Evolutionary conservation across 2,888 invertebrate species (phyloP).

Genomic region (Lomographa bimaculata): DNA sequence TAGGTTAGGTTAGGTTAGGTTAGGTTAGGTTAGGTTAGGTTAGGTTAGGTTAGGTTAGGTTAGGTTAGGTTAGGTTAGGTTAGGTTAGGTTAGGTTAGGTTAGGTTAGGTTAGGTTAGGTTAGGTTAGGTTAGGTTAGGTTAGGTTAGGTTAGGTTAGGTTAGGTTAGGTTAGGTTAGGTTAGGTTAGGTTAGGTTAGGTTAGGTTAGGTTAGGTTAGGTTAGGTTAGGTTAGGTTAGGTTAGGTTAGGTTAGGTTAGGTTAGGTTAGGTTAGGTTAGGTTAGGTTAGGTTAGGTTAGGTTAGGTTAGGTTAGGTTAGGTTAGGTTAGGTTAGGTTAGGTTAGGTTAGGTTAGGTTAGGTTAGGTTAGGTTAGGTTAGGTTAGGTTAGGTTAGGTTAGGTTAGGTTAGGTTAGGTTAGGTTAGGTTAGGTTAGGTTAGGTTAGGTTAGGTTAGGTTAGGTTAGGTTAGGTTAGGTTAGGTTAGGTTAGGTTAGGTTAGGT

Average conservation of each 20-base stretch:
- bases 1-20: slow-evolving; percentile 33
- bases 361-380: slow-evolving; percentile 27
- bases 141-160: slow-evolving; percentile 22
- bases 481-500: slow-evolving; percentile 10
- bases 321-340: slow-evolving; percentile 17
- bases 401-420: slow-evolving; percentile 24
- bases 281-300: slow-evolving; percentile 18
- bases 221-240: slow-evolving; percentile 22
- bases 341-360: slow-evolving; percentile 27
- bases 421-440: slow-evolving; percentile 22
- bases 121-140: slow-evolving; percentile 26
- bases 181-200: slow-evolving; percentile 23
- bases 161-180: slow-evolving; percentile 23
- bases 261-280: slow-evolving; percentile 20
- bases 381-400: slow-evolving; percentile 24
- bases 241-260: slow-evolving; percentile 12
- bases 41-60: slow-evolving; percentile 26
- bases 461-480: slow-evolving; percentile 6
- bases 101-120: slow-evolving; percentile 18
- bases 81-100: slow-evolving; percentile 16
- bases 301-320: slow-evolving; percentile 22
- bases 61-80: slow-evolving; percentile 24
- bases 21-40: slow-evolving; percentile 30
- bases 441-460: slow-evolving; percentile 15
- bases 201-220: slow-evolving; percentile 24